Base-by-base conservation (phyloP, 2,113 vertebrate genomes). In the Anhinga anhinga region DNA sequence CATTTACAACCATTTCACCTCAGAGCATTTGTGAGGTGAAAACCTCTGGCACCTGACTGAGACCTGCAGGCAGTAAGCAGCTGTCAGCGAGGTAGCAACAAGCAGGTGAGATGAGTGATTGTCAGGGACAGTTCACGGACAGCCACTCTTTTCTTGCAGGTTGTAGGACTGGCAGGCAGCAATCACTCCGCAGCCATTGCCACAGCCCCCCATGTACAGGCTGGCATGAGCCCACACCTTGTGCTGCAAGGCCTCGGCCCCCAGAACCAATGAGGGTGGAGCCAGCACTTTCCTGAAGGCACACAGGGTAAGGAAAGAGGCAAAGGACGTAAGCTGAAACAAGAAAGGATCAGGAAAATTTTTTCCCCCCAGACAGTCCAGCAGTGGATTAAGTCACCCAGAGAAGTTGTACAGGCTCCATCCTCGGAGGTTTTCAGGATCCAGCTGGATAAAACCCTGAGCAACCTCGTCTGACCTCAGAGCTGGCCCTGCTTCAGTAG, bases 201-300 rank as follows among this genome's bases (percentile, higher is more conserved):
- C 7, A 7, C 26, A 90, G 49, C 27, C 23, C 53, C 53, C 26
- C 6, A 4, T 20, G 45, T 25, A 26, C 34, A 47, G 29, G 11
- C 7, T 59, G 27, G 9, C 26, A 42, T 0, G 3, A 67, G 45
- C 26, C 61, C 27, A 50, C 4, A 4, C 22, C 47, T 62, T 2
- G 2, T 36, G 21, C 30, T 56, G 26, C 26, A 44, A 62, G 25
- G 9, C 11, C 13, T 44, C 47, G 38, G 26, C 5, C 13, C 36
- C 15, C 26, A n/a, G n/a, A 55, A 49, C 8, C 0, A 0, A 20
- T 7, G 15, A 72, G 7, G 32, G 19, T 16, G 27, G 49, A 61
- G 25, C 15, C 42, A 70, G 18, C 5, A 8, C 15, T 36, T 82
- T 87, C 22, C 32, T 13, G 38, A 17, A 76, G 22, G 32, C 25